phyloP scores from a whole-genome alignment of 2,888 invertebrate genomes.

The Lepas anatifera region DNA sequence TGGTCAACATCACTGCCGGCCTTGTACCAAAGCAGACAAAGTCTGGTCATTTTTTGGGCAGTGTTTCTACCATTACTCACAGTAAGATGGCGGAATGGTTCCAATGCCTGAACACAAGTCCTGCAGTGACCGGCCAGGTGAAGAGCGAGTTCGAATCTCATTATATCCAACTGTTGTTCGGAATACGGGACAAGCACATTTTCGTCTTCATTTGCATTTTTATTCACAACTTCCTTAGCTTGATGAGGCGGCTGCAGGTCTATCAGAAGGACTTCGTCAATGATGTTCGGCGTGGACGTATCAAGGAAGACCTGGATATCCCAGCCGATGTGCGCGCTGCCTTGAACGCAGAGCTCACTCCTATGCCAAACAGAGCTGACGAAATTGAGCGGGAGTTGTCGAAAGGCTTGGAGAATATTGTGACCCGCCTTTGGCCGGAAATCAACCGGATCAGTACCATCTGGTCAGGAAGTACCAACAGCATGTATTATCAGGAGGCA shows the following conservation, averaged over 20 bases:
- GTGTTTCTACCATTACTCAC: not conserved
- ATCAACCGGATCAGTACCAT: not conserved
- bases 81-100: too few species aligned
- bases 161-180: not conserved
- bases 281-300: not conserved
- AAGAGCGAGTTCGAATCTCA: not conserved
- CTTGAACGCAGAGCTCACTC: not conserved
- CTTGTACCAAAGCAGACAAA: not conserved
- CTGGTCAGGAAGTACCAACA: constrained; percentile 30
- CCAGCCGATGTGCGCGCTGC: not conserved
- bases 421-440: not conserved
- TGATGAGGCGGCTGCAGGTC: not conserved
- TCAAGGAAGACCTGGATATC: not conserved
- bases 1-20: not conserved
- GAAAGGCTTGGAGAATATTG: constrained; percentile 25
- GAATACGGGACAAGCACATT: not conserved
- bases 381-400: constrained; percentile 29
- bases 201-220: not conserved
- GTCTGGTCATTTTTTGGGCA: not conserved
- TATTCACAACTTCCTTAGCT: not conserved
- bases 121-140: not conserved
- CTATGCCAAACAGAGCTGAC: constrained; percentile 26
- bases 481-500: constrained; percentile 28
- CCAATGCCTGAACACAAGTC: not conserved
- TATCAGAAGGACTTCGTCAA: not conserved